phyloP scores from a whole-genome alignment of 2,113 vertebrate genomes.

The Craseonycteris thonglongyai region DNA sequence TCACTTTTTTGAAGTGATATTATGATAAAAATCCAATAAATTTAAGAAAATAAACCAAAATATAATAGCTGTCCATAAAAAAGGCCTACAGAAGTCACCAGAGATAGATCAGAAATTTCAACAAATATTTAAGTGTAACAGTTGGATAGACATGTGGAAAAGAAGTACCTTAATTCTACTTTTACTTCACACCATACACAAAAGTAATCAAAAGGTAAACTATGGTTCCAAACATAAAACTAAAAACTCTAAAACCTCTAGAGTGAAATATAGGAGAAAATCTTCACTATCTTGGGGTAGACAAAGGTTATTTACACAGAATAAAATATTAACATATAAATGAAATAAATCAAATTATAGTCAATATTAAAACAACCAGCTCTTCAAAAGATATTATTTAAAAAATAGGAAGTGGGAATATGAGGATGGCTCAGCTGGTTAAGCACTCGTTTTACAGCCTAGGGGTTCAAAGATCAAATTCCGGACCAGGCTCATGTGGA shows the following conservation, averaged over 20 bases:
- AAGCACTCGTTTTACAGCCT: too few species aligned
- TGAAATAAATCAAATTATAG: neutral
- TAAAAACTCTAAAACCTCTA: neutral
- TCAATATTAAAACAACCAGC: neutral
- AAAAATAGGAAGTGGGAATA: neutral
- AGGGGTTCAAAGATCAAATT: too few species aligned
- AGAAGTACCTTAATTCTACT: neutral
- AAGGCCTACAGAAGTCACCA: neutral
- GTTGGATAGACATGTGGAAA: neutral
- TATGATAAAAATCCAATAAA: neutral
- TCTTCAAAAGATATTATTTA: neutral
- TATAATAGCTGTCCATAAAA: neutral
- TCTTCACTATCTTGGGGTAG: neutral
- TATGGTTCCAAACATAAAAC: neutral
- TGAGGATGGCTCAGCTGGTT: too few species aligned
- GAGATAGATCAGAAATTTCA: neutral
- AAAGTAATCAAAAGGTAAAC: neutral
- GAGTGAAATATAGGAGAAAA: neutral
- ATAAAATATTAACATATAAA: neutral
- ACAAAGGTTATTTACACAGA: neutral
- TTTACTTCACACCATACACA: neutral
- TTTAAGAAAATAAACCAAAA: neutral
- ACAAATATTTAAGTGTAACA: neutral
- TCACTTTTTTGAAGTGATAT: neutral
- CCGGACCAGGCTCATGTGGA: too few species aligned